phyloP scores from a whole-genome alignment of 2,888 invertebrate species.

The Allacma fusca region DNA sequence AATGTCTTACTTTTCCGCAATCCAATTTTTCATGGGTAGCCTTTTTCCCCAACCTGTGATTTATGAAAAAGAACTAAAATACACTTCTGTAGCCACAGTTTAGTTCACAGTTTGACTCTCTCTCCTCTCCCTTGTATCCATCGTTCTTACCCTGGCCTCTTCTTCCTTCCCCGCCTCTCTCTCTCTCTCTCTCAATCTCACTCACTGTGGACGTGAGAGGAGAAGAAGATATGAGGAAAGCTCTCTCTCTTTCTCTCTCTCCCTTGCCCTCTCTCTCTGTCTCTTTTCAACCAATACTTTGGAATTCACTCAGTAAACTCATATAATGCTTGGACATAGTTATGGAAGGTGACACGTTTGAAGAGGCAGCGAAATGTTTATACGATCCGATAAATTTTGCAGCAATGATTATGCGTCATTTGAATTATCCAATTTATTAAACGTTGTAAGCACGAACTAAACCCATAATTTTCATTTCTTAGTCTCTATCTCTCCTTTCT shows the following conservation, averaged over 20 bases:
- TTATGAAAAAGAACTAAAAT: conserved; percentile 45
- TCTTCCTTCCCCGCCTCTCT: background rate
- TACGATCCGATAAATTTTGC: conserved; percentile 27
- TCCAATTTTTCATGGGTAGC: conserved; percentile 50
- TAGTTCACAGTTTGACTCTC: conserved; percentile 27
- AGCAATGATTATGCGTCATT: conserved; percentile 36
- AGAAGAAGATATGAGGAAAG: too few relatives aligned
- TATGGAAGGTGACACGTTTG: conserved; percentile 23
- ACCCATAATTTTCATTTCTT: background rate
- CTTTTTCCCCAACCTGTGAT: conserved; percentile 44
- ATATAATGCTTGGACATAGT: background rate
- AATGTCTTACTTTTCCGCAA: conserved; percentile 53
- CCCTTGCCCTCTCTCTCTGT: too few relatives aligned
- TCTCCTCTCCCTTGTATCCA: background rate
- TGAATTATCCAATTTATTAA: conserved; percentile 41
- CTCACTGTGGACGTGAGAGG: background rate
- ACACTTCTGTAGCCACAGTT: conserved; percentile 24
- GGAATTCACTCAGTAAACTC: too few relatives aligned
- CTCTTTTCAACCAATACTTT: too few relatives aligned
- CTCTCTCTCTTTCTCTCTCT: too few relatives aligned
- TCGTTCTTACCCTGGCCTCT: background rate
- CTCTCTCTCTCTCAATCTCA: background rate
- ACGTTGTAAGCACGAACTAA: conserved; percentile 9
- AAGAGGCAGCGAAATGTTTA: conserved; percentile 31
- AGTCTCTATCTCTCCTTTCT: background rate